These are phyloP conservation scores for Pseudochromis fuscus DNA, from an alignment of 2,797 vertebrate genomes.

Conservation along the genomic window DNA sequence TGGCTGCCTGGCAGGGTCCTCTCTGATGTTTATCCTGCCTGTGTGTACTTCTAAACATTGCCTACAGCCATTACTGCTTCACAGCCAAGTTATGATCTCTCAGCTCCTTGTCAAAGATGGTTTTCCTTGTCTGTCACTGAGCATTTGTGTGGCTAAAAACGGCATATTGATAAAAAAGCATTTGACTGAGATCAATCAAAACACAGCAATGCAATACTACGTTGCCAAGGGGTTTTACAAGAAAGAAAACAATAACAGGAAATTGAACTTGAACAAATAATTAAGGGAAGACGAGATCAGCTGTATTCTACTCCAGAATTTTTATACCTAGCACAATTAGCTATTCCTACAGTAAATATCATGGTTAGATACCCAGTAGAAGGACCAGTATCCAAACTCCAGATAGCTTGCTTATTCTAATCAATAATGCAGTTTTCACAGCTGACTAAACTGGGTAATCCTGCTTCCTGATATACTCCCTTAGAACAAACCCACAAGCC, in stretches of 20 bases:
- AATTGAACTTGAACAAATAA: constrained; percentile 26
- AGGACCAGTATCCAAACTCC: constrained; percentile 17
- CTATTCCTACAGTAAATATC: constrained; percentile 5
- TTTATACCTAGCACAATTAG: background rate
- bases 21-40: constrained; percentile 72
- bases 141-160: constrained; percentile 36
- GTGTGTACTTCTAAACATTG: constrained; percentile 69
- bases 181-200: constrained; percentile 38
- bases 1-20: constrained; percentile 55
- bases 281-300: background rate
- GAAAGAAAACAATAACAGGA: constrained; percentile 11
- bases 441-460: constrained; percentile 54
- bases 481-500: constrained; percentile 59
- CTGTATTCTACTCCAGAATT: constrained; percentile 3
- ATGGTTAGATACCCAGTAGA: constrained; percentile 12
- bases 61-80: constrained; percentile 66
- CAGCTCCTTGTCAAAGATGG: constrained; percentile 59
- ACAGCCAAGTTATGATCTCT: constrained; percentile 66
- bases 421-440: constrained; percentile 59
- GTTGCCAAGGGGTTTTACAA: constrained; percentile 17
- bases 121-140: constrained; percentile 60
- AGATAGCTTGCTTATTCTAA: constrained; percentile 52
- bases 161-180: constrained; percentile 37
- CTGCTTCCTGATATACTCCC: constrained; percentile 57
- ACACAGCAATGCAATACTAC: constrained; percentile 27